Conservation (phyloP, 2,888 invertebrate genomes). For the Acanthopleura granulata region DNA sequence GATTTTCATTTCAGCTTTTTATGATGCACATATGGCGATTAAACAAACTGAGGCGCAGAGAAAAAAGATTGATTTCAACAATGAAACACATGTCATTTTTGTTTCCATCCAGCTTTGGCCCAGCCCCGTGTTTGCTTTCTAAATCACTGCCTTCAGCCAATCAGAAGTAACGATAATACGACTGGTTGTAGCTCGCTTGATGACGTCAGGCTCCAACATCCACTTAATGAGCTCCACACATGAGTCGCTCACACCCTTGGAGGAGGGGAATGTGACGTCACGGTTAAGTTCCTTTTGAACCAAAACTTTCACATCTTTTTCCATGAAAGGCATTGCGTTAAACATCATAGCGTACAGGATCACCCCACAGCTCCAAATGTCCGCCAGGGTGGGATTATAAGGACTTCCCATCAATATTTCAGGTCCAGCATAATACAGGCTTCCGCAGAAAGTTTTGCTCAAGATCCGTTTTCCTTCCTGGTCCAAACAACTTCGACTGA, state of each 20-base stretch:
- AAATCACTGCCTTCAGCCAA: not conserved
- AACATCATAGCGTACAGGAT: constrained; percentile 9
- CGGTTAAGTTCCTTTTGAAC: not conserved
- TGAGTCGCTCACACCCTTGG: not conserved
- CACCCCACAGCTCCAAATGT: constrained; percentile 2
- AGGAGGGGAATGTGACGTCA: not conserved
- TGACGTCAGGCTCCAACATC: constrained; percentile 11
- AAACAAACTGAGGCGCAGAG: too few relatives aligned
- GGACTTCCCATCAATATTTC: constrained; percentile 9
- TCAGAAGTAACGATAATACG: not conserved
- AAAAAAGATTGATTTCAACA: too few relatives aligned
- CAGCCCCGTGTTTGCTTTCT: too few relatives aligned
- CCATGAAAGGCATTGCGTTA: constrained; percentile 14
- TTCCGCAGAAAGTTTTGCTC: constrained; percentile 6
- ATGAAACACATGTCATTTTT: too few relatives aligned
- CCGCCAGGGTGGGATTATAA: constrained; percentile 4
- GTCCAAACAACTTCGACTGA: constrained; percentile 9
- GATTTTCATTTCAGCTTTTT: too few relatives aligned
- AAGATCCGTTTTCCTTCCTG: not conserved
- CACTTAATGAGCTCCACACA: constrained; percentile 4
- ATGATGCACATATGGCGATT: too few relatives aligned
- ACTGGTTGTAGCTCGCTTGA: not conserved
- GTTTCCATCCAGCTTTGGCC: too few relatives aligned
- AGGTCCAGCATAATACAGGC: constrained; percentile 7
- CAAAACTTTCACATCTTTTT: constrained; percentile 1